These are phyloP conservation scores for Acronicta aceris DNA, from an alignment of 2,888 invertebrate genomes.

Conservation along the genomic window DNA sequence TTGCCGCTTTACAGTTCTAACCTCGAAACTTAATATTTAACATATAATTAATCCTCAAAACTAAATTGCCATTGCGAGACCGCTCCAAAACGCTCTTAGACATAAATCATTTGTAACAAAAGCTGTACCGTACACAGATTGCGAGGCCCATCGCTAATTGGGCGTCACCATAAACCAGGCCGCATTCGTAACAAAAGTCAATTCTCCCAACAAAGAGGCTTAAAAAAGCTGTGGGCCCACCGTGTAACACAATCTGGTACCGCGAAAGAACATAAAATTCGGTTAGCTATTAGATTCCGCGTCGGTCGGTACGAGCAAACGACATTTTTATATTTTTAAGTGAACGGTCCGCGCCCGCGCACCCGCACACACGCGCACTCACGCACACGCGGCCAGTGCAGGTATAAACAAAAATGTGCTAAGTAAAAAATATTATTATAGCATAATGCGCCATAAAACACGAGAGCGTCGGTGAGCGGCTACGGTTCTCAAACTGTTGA, in stretches of 20 bases:
- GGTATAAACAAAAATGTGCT: conserved; percentile 85
- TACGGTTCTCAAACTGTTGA: conserved; percentile 76
- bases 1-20: conserved; percentile 55
- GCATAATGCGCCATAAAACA: conserved; percentile 87
- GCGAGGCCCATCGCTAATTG: conserved; percentile 74
- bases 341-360: conserved; percentile 72
- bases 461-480: conserved; percentile 66
- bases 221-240: conserved; percentile 67
- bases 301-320: conserved; percentile 71
- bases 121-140: conserved; percentile 69
- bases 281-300: conserved; percentile 78
- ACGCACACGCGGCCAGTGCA: conserved; percentile 55
- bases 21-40: conserved; percentile 63
- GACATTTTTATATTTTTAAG: conserved; percentile 76
- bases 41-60: conserved; percentile 63
- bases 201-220: conserved; percentile 70
- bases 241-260: conserved; percentile 81
- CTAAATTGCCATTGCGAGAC: conserved; percentile 62
- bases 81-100: conserved; percentile 58
- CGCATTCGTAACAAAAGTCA: conserved; percentile 64
- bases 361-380: conserved; percentile 55
- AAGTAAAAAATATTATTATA: conserved; percentile 89
- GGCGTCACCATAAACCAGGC: conserved; percentile 70
- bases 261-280: conserved; percentile 84
- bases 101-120: conserved; percentile 86